phyloP scores from a whole-genome alignment of 2,888 invertebrate species.

The Xestia sexstrigata region DNA sequence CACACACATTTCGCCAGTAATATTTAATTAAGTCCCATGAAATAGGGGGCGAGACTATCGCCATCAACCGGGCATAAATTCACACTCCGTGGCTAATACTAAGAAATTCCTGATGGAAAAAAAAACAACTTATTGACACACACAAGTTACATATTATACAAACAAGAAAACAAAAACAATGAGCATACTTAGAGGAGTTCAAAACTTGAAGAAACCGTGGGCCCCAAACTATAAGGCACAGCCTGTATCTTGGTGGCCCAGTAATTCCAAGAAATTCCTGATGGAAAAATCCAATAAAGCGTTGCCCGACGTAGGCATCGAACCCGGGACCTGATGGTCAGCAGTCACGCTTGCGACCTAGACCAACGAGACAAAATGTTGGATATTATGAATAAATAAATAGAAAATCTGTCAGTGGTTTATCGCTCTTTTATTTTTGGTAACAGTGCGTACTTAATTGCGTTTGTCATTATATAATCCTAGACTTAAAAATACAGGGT shows the following conservation, averaged over 20 bases:
- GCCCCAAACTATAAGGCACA: no score
- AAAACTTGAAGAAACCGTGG: no score
- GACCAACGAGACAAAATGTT: not conserved
- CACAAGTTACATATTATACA: no score
- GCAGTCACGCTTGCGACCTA: no score
- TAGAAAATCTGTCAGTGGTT: not conserved
- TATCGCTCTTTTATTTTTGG: slow-evolving; percentile 13
- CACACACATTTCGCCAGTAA: not conserved
- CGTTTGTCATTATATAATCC: not conserved
- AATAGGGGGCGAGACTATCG: not conserved
- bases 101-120: not conserved
- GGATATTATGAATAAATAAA: not conserved
- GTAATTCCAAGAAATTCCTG: not conserved
- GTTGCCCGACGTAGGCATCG: not conserved
- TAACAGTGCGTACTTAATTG: not conserved
- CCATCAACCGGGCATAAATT: not conserved
- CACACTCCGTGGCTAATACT: not conserved
- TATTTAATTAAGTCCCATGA: not conserved
- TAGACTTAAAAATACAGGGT: slow-evolving; percentile 1
- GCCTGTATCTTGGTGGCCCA: no score
- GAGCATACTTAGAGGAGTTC: no score
- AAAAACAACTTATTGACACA: no score
- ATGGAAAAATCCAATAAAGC: not conserved
- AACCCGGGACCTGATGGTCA: not conserved
- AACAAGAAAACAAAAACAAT: no score